Conservation (phyloP, 2,797 vertebrate genomes). For the Sebastes glaucus region DNA sequence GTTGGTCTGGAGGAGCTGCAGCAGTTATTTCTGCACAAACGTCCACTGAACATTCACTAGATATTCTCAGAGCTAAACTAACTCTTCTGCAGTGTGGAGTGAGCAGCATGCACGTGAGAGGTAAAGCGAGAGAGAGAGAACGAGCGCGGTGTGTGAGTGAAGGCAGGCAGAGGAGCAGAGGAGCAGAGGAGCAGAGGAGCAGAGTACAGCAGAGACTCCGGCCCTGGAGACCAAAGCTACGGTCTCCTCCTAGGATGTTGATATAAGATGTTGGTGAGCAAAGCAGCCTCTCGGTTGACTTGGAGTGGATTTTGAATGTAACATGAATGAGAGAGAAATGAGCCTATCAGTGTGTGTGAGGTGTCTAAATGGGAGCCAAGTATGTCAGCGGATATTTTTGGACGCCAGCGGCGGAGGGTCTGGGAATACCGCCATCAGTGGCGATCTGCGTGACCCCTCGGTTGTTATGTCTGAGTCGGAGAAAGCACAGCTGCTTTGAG, state of each 20-base stretch:
- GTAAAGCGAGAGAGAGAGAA: rapidly evolving
- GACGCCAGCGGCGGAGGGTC: conserved; percentile 34
- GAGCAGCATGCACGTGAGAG: too few species aligned
- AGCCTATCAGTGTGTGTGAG: conserved; percentile 1
- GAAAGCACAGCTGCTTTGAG: conserved; percentile 55
- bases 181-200: too few species aligned
- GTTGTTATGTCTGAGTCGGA: conserved; percentile 64
- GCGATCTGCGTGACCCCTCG: conserved; percentile 45
- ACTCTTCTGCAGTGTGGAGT: too few species aligned
- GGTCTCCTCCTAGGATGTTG: background rate
- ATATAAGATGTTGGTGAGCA: background rate
- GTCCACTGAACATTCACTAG: too few species aligned
- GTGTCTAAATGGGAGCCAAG: conserved; percentile 51
- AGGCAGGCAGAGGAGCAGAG: too few species aligned
- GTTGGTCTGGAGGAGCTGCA: too few species aligned
- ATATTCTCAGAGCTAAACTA: too few species aligned
- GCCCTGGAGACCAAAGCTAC: too few species aligned
- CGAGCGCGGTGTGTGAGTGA: rapidly evolving
- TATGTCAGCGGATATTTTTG: conserved; percentile 64
- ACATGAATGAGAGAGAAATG: conserved; percentile 9
- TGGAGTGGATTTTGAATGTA: background rate
- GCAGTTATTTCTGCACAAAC: too few species aligned
- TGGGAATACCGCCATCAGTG: conserved; percentile 60
- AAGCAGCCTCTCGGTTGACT: background rate
- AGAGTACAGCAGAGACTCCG: rapidly evolving